Conservation (phyloP, 2,888 invertebrate genomes). For the Aphodius sticticus region DNA sequence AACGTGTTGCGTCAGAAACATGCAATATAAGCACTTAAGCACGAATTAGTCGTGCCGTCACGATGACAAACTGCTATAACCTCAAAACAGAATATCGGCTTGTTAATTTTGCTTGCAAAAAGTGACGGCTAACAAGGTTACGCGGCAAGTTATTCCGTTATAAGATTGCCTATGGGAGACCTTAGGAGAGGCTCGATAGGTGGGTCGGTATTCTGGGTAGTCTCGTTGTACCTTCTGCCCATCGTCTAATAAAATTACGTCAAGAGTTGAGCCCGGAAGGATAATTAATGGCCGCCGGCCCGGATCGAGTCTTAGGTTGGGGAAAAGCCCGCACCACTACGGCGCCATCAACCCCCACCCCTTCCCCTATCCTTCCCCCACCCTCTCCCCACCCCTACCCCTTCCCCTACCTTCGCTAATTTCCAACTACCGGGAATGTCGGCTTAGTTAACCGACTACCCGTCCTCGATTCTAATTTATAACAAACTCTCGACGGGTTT, state of each 20-base stretch:
- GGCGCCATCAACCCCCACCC: not conserved
- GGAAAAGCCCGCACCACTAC: not conserved
- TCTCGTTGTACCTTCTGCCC: conserved; percentile 6
- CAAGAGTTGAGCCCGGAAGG: conserved; percentile 11
- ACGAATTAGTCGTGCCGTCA: not conserved
- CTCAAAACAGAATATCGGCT: not conserved
- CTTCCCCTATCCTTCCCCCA: not conserved
- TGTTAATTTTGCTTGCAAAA: not conserved
- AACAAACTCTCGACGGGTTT: not conserved
- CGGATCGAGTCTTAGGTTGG: not conserved
- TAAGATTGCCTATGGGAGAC: too few species aligned
- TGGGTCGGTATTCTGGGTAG: not conserved
- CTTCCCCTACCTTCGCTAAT: not conserved
- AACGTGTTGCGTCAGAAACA: too few species aligned
- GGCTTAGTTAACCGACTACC: conserved; percentile 4
- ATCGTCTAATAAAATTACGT: conserved; percentile 24
- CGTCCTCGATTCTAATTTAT: not conserved
- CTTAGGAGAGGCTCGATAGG: not conserved
- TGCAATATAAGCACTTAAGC: not conserved
- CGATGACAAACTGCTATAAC: not conserved
- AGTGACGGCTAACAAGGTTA: not conserved
- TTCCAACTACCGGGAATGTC: not conserved
- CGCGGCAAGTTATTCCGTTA: not conserved
- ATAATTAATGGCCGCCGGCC: conserved; percentile 16
- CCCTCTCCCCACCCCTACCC: not conserved